These are phyloP conservation scores for Pachycephus smyrnensis DNA, from an alignment of 2,888 invertebrate species.

Conservation along the genomic window DNA sequence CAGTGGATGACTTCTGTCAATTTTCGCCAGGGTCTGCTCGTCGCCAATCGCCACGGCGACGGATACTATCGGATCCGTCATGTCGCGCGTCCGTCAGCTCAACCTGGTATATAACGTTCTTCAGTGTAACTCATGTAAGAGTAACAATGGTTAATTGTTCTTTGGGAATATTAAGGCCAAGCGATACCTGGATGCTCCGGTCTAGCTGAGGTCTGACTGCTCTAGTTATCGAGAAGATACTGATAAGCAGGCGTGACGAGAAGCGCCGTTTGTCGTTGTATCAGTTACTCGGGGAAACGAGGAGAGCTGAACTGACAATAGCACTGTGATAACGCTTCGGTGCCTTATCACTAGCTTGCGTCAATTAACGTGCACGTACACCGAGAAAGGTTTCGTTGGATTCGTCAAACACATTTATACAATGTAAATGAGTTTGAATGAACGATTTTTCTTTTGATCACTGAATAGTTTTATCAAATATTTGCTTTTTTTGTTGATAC, in stretches of 20 bases:
- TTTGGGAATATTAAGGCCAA: neutral
- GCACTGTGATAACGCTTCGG: neutral
- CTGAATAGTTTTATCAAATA: neutral
- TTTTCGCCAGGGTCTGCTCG: conserved; percentile 18
- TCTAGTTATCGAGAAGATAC: neutral
- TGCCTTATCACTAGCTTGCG: neutral
- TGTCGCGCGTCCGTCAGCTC: neutral
- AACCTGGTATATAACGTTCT: neutral
- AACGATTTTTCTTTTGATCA: neutral
- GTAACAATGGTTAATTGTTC: neutral
- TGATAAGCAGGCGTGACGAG: neutral
- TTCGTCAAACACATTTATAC: neutral
- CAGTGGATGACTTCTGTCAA: conserved; percentile 19
- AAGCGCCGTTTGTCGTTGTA: neutral
- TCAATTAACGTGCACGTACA: neutral
- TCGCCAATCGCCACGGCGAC: conserved; percentile 21
- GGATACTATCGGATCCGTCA: conserved; percentile 21
- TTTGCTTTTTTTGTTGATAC: neutral
- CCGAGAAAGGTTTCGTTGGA: neutral
- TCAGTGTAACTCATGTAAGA: neutral
- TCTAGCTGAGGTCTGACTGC: neutral
- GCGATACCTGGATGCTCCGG: neutral
- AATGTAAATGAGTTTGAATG: neutral
- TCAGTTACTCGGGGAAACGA: neutral
- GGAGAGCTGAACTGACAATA: neutral